Evolutionary conservation across 2,888 invertebrate genomes (phyloP).

Genomic region (Microdon myrmicae): DNA sequence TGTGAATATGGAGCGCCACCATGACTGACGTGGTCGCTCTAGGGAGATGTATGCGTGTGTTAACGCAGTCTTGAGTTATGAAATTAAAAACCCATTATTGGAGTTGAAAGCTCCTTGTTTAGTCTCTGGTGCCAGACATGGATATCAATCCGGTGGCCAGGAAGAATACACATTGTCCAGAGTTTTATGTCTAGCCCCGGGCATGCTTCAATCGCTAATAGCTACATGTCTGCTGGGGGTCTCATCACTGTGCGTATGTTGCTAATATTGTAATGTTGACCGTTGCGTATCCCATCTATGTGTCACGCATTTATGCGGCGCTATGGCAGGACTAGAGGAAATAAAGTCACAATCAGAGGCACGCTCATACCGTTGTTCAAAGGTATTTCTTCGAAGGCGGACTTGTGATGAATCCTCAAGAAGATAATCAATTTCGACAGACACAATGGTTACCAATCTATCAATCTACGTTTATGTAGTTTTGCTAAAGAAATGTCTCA

Average conservation of each 20-base stretch:
- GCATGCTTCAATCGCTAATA: conserved; percentile 44
- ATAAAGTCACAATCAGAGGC: too few relatives aligned
- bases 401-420: conserved; percentile 6
- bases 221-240: conserved; percentile 46
- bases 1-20: conserved; percentile 44
- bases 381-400: neutral
- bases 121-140: conserved; percentile 25
- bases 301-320: conserved; percentile 38
- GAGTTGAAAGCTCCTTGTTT: conserved; percentile 35
- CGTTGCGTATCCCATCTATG: conserved; percentile 21
- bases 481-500: conserved; percentile 1
- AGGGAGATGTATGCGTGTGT: conserved; percentile 48
- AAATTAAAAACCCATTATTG: conserved; percentile 49
- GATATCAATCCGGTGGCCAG: conserved; percentile 36
- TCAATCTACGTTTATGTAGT: conserved; percentile 23
- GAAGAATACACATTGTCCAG: conserved; percentile 21
- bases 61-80: conserved; percentile 52
- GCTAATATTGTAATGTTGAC: conserved; percentile 23
- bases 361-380: conserved; percentile 3
- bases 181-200: conserved; percentile 34
- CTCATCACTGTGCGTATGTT: conserved; percentile 12
- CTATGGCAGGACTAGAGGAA: too few relatives aligned
- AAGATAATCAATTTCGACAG: conserved; percentile 23
- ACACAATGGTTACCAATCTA: conserved; percentile 30
- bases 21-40: conserved; percentile 17